Evolutionary conservation across 2,113 vertebrate genomes (phyloP).

Genomic region (Neomonachus schauinslandi): DNA sequence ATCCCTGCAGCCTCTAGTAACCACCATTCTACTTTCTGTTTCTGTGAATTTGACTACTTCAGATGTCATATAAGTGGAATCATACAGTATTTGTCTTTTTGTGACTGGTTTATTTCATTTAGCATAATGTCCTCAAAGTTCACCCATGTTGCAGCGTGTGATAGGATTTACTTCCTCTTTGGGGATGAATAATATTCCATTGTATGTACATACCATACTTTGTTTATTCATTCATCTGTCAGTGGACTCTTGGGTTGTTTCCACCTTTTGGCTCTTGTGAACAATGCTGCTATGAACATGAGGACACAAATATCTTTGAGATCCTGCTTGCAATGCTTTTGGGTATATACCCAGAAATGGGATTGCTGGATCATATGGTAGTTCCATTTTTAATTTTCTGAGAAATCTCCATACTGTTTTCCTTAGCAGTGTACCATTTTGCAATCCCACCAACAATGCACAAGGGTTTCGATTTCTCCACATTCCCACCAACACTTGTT

Average conservation of each 20-base stretch:
- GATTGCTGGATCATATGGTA: not conserved
- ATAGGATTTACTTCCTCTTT: not conserved
- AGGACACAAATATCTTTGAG: not conserved
- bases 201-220: not conserved
- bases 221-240: not conserved
- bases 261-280: not conserved
- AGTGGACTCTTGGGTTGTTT: not conserved
- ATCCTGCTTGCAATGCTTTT: not conserved
- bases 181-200: not conserved
- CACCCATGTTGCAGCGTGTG: not conserved
- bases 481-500: not conserved
- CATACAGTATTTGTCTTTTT: not conserved
- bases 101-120: not conserved
- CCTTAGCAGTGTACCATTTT: not conserved
- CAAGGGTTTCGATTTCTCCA: not conserved
- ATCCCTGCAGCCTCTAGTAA: not conserved
- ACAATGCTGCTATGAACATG: not conserved
- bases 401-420: not conserved
- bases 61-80: not conserved
- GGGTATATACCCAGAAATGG: not conserved
- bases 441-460: not conserved
- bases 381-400: not conserved
- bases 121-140: not conserved
- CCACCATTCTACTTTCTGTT: not conserved
- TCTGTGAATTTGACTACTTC: not conserved